A percentile compares a stretch with the other conserved stretches of the same genome.
Evolutionary conservation across 1,140 invertebrate genomes (phyloP).

Genomic region (Sitophilus oryzae): DNA sequence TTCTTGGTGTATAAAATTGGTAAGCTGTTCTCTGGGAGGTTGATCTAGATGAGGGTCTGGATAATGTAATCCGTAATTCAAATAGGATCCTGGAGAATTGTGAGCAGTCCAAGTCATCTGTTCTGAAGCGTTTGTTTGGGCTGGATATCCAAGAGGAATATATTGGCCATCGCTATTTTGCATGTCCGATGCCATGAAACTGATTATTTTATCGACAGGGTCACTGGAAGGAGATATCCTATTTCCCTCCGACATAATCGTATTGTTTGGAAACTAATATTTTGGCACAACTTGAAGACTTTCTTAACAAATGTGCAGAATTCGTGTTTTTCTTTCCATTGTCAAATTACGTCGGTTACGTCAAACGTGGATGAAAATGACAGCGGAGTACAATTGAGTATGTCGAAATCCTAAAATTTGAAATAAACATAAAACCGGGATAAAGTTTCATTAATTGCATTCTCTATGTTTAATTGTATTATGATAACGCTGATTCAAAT

Average conservation of each 20-base stretch:
- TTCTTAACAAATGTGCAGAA: constrained; percentile 11
- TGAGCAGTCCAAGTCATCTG: constrained; percentile 34
- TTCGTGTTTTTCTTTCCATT: neutral
- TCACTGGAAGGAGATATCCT: constrained; percentile 35
- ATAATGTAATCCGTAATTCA: constrained; percentile 29
- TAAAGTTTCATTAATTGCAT: too few species aligned
- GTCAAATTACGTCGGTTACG: neutral
- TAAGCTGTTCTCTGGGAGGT: constrained; percentile 26
- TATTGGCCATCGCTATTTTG: constrained; percentile 54
- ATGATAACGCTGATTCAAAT: too few species aligned
- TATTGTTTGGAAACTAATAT: constrained; percentile 16
- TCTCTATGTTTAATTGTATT: too few species aligned
- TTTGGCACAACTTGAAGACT: constrained; percentile 29
- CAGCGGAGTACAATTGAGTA: too few species aligned
- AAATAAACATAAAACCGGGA: too few species aligned
- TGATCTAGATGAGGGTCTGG: constrained; percentile 26
- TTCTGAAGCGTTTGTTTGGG: constrained; percentile 40
- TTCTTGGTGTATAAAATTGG: constrained; percentile 31
- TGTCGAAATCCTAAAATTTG: too few species aligned
- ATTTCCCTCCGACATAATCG: constrained; percentile 38
- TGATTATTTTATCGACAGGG: constrained; percentile 56
- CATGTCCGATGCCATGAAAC: constrained; percentile 56
- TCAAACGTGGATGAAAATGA: too few species aligned
- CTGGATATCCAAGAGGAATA: constrained; percentile 49
- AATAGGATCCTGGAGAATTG: constrained; percentile 36